phyloP scores from a whole-genome alignment of 1,140 invertebrate species.

The Mylabris phalerata region DNA sequence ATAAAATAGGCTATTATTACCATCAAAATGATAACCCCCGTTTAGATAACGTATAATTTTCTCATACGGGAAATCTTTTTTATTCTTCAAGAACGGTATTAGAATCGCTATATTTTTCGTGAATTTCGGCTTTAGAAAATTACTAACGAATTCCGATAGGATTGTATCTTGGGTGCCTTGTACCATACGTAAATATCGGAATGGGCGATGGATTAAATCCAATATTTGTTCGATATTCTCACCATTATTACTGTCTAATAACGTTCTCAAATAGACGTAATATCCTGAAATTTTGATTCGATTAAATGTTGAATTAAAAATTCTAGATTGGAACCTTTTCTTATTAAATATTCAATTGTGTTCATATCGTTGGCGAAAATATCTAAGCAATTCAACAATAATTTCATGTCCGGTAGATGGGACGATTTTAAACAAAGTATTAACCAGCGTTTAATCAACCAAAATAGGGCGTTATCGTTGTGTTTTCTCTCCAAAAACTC shows the following conservation, averaged over 20 bases:
- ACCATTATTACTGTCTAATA: constrained; percentile 54
- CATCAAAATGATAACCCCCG: constrained; percentile 33
- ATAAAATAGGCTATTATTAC: constrained; percentile 48
- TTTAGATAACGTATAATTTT: constrained; percentile 46
- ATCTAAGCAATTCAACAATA: constrained; percentile 25
- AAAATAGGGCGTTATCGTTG: constrained; percentile 42
- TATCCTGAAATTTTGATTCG: constrained; percentile 47
- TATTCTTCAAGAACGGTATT: constrained; percentile 46
- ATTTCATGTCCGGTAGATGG: constrained; percentile 30
- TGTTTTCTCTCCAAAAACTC: constrained; percentile 45
- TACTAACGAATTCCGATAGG: constrained; percentile 38
- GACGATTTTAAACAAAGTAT: constrained; percentile 48
- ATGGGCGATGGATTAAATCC: constrained; percentile 67
- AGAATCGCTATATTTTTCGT: constrained; percentile 44
- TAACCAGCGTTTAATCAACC: constrained; percentile 57
- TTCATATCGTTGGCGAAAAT: constrained; percentile 27
- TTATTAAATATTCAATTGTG: constrained; percentile 27
- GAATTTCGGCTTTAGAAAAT: constrained; percentile 35
- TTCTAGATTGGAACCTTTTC: constrained; percentile 20
- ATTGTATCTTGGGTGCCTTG: constrained; percentile 27
- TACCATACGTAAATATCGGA: constrained; percentile 45
- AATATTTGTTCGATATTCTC: constrained; percentile 58
- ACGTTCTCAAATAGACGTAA: constrained; percentile 60
- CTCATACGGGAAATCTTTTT: constrained; percentile 45
- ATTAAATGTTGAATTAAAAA: too few relatives aligned